These are phyloP conservation scores for Mesembrinibis cayennensis DNA, from an alignment of 2,113 vertebrate genomes.

Conservation along the genomic window DNA sequence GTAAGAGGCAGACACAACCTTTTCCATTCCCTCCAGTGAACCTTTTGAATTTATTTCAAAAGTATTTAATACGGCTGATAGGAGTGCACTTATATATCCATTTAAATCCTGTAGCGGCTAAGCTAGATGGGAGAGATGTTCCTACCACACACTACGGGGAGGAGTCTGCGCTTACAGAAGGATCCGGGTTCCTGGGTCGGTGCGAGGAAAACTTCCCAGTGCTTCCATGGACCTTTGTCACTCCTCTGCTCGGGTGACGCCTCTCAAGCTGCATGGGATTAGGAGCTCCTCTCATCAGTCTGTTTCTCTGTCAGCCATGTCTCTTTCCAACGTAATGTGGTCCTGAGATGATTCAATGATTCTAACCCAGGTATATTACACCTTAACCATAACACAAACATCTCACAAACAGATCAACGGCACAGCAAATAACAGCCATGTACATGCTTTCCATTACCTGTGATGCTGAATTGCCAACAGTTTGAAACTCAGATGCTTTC, in stretches of 20 bases:
- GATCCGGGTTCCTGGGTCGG: accelerated
- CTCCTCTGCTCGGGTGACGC: neutral
- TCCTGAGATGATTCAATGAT: neutral
- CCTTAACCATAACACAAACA: neutral
- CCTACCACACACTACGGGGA: neutral
- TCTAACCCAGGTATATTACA: neutral
- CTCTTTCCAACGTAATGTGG: neutral
- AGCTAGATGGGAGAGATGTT: neutral
- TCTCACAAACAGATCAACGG: neutral
- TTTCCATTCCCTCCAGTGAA: neutral
- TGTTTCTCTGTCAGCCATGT: neutral
- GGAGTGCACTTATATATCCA: neutral
- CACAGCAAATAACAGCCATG: neutral
- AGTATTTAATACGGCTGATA: neutral
- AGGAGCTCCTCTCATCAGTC: neutral
- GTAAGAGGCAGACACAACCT: neutral
- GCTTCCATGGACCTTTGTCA: neutral
- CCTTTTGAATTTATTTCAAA: neutral
- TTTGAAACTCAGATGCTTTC: neutral
- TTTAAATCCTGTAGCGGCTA: neutral
- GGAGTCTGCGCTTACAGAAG: neutral
- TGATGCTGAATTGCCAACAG: neutral
- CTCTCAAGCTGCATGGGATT: neutral
- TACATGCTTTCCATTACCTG: neutral
- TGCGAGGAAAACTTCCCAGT: neutral